Conservation (phyloP, 2,797 vertebrate genomes). For the Apogon talboti region DNA sequence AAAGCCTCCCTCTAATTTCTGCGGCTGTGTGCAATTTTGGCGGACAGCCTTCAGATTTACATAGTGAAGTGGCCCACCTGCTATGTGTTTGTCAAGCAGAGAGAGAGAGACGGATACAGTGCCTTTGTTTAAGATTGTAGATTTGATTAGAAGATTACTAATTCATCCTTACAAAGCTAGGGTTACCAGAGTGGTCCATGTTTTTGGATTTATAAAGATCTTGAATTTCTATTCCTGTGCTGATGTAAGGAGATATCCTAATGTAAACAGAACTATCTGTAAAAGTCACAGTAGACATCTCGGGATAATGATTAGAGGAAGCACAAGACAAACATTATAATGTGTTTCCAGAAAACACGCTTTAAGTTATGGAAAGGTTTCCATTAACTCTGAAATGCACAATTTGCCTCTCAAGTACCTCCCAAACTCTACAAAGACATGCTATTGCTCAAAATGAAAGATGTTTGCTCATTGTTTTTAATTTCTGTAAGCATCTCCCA, state of each 20-base stretch:
- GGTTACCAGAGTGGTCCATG: conserved; percentile 56
- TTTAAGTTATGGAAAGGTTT: conserved; percentile 36
- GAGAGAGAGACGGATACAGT: conserved; percentile 50
- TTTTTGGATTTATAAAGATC: conserved; percentile 60
- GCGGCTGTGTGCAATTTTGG: conserved; percentile 43
- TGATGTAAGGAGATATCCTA: conserved; percentile 60
- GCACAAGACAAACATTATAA: conserved; percentile 56
- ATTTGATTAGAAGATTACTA: conserved; percentile 77
- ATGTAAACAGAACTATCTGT: conserved; percentile 51
- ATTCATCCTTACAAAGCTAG: conserved; percentile 62
- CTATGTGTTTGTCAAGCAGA: conserved; percentile 65
- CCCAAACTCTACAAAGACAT: conserved; percentile 23
- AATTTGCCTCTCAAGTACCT: conserved; percentile 9
- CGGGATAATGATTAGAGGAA: conserved; percentile 55
- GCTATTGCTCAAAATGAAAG: conserved; percentile 29
- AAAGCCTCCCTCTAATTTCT: conserved; percentile 54
- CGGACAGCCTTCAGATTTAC: conserved; percentile 52
- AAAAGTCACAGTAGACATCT: conserved; percentile 39
- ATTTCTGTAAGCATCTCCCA: conserved; percentile 43
- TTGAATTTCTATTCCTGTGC: conserved; percentile 40
- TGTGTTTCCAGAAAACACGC: conserved; percentile 57
- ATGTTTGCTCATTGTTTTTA: conserved; percentile 47
- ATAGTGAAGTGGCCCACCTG: conserved; percentile 70
- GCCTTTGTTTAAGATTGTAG: conserved; percentile 72
- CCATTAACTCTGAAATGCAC: conserved; percentile 37